phyloP scores from a whole-genome alignment of 2,888 invertebrate genomes.

The Cremastinae sp. region DNA sequence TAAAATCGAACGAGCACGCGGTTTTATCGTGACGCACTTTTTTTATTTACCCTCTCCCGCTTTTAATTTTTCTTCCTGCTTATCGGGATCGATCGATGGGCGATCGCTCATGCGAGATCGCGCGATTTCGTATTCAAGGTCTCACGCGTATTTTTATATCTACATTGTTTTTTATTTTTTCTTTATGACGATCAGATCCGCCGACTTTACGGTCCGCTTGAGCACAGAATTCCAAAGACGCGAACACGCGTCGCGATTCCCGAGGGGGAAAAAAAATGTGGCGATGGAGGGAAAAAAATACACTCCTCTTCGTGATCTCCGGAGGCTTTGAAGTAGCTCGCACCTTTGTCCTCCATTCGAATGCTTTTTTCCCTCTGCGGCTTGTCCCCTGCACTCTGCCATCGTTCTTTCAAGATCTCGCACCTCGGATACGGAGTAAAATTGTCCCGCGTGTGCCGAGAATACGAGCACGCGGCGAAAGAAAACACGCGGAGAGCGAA shows the following conservation, averaged over 20 bases:
- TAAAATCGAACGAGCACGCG: background rate
- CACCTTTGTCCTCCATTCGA: slow-evolving; percentile 9
- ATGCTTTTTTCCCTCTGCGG: slow-evolving; percentile 1
- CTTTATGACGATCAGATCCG: background rate
- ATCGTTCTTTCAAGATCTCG: background rate
- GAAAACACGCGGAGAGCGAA: background rate
- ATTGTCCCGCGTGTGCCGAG: background rate
- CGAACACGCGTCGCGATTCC: background rate
- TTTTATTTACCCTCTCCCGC: background rate
- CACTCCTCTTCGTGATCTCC: background rate
- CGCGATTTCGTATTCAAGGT: slow-evolving; percentile 19
- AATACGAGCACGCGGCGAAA: background rate
- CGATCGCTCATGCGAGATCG: background rate
- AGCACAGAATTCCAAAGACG: slow-evolving; percentile 23
- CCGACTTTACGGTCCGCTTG: slow-evolving; percentile 18
- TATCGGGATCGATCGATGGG: slow-evolving; percentile 16
- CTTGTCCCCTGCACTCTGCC: background rate
- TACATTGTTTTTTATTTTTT: background rate
- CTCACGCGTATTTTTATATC: background rate
- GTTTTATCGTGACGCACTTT: background rate
- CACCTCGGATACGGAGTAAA: background rate
- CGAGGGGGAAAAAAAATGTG: background rate
- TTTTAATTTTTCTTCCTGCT: background rate
- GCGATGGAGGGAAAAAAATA: background rate
- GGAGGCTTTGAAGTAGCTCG: slow-evolving; percentile 1